Conservation (phyloP, 1,140 invertebrate species). For the Apis cerana region DNA sequence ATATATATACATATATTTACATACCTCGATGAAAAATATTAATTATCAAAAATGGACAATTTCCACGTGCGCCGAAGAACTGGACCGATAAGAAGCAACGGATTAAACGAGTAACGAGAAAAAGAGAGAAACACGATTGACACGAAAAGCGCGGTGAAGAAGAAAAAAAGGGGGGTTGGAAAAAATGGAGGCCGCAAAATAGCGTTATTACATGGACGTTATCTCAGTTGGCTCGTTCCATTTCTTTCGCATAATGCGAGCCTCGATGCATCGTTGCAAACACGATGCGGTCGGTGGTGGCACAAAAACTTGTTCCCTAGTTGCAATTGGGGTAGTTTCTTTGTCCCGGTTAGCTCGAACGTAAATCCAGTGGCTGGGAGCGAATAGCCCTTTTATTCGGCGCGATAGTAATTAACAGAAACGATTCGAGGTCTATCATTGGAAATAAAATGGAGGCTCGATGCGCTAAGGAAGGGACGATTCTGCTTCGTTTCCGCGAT, state of each 20-base stretch:
- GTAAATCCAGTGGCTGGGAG: not conserved
- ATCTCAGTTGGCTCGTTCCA: constrained; percentile 9
- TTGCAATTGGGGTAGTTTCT: not conserved
- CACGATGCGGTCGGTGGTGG: not conserved
- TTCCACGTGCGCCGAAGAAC: not conserved
- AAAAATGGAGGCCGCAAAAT: not conserved
- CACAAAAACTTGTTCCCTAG: constrained; percentile 9
- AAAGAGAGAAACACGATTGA: not conserved
- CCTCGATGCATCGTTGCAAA: not conserved
- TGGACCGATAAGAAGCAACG: not conserved
- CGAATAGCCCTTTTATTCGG: not conserved
- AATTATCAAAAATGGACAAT: not conserved
- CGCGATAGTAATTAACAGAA: constrained; percentile 7
- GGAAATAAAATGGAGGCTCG: not conserved
- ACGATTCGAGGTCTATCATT: not conserved
- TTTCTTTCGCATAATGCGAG: constrained; percentile 11
- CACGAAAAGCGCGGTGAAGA: not conserved
- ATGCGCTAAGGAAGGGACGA: no score
- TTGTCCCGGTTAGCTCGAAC: not conserved
- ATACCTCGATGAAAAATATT: no score
- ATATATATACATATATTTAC: no score
- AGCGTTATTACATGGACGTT: not conserved
- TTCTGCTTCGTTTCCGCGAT: no score
- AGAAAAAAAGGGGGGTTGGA: not conserved
- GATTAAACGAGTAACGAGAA: not conserved